phyloP scores from a whole-genome alignment of 2,888 invertebrate species.

The Epiblema foenella region DNA sequence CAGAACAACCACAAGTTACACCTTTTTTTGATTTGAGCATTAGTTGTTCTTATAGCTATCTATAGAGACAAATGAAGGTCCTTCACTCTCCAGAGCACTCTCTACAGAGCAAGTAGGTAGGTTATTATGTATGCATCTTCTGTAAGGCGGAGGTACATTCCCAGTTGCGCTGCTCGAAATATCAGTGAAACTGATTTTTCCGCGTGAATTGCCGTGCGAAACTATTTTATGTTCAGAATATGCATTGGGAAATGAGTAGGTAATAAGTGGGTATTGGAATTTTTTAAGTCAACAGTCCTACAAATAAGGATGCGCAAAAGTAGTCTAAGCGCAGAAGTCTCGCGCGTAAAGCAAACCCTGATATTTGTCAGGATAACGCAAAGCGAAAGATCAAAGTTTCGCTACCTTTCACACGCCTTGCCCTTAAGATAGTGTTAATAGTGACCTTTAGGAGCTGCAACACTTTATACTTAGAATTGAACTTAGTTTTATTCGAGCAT shows the following conservation, averaged over 20 bases:
- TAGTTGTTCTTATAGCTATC: too few relatives aligned
- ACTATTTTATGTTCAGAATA: slow-evolving; percentile 5
- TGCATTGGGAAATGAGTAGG: slow-evolving; percentile 20
- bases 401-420: slow-evolving; percentile 40
- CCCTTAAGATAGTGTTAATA: slow-evolving; percentile 33
- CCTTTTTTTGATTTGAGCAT: too few relatives aligned
- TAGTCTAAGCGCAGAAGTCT: slow-evolving; percentile 34
- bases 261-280: slow-evolving; percentile 17
- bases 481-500: slow-evolving; percentile 44
- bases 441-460: slow-evolving; percentile 35
- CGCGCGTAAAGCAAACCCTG: slow-evolving; percentile 24
- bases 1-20: too few relatives aligned
- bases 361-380: slow-evolving; percentile 39
- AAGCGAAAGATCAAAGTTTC: slow-evolving; percentile 35
- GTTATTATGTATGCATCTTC: too few relatives aligned
- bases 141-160: too few relatives aligned
- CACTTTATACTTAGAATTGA: slow-evolving; percentile 27
- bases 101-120: too few relatives aligned
- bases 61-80: too few relatives aligned
- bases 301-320: slow-evolving; percentile 35
- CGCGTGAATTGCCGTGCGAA: too few relatives aligned
- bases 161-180: too few relatives aligned
- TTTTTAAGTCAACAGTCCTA: slow-evolving; percentile 33
- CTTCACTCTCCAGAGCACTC: too few relatives aligned
- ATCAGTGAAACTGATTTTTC: too few relatives aligned